A percentile compares a stretch with the other conserved stretches of the same genome.
Evolutionary conservation across 2,113 vertebrate species (phyloP).

Genomic region (Sturnira hondurensis): DNA sequence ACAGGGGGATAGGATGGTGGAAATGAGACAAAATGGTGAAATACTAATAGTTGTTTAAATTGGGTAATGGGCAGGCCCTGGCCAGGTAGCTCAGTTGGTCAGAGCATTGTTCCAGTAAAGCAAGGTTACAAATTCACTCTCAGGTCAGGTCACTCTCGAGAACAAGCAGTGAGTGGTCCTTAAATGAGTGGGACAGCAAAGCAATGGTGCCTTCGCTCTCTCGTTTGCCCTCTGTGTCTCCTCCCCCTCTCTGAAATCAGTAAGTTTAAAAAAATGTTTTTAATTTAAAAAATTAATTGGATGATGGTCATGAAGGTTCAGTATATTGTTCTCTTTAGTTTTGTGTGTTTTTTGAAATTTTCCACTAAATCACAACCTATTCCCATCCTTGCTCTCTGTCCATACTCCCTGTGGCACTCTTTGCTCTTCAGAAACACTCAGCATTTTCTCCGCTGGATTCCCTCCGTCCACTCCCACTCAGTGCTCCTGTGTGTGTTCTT

Average conservation of each 20-base stretch:
- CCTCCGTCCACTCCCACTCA: background rate
- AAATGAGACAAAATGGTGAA: background rate
- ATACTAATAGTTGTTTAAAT: background rate
- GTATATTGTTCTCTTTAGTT: background rate
- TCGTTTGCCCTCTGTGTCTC: too few relatives aligned
- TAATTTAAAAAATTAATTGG: background rate
- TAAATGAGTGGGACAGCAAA: too few relatives aligned
- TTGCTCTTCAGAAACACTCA: accelerated
- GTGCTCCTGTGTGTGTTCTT: background rate
- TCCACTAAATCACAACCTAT: background rate
- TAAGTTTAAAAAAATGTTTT: too few relatives aligned
- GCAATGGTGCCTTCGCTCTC: too few relatives aligned
- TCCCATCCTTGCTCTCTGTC: background rate
- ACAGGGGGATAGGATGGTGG: background rate
- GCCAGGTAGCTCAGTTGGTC: too few relatives aligned
- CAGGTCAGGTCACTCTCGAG: too few relatives aligned
- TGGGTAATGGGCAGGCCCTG: background rate
- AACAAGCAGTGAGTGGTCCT: too few relatives aligned
- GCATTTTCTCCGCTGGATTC: background rate
- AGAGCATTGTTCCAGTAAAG: too few relatives aligned
- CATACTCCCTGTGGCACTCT: background rate
- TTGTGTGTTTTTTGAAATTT: background rate
- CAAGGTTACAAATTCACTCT: too few relatives aligned
- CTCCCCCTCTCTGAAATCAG: too few relatives aligned
- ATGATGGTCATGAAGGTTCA: background rate